Evolutionary conservation across 1,140 invertebrate genomes (phyloP), one percentile per base, ranked within the genome.

Genomic region (Brachionus asplanchnoidis): DNA sequence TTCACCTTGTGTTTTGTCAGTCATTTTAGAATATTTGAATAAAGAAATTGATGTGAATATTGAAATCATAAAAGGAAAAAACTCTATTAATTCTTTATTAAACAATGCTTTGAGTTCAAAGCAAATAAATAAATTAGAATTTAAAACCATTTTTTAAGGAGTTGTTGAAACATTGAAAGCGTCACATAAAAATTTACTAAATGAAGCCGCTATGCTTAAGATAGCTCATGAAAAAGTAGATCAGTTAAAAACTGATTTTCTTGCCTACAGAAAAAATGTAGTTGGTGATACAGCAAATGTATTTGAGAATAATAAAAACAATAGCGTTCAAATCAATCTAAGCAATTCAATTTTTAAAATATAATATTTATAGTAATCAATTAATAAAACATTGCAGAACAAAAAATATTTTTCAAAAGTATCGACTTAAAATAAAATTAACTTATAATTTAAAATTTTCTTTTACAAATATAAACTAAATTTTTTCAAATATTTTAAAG

Each of bases 221-320:
- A 68, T 82, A 17, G 53, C 65, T 12, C 79, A 68, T 26, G 79
- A 82, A 82, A 82, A 82, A 44, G 65, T 68, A 26, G 53, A 82
- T 23, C 53, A 82, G 28, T 17, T 82, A 20, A 82, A 82, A 82
- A 14, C 2, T 5, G 44, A 82, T 46, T 82, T 42, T 42, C 42
- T 82, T 9, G 20, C 14, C 3, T 82, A 82, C 40, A 82, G 79
- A 82, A 60, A 44, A 46, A 82, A 82, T 42, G 5, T n/a, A 1
- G 42, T 46, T 26, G 79, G 79, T 42, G 79, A 82, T 44, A 26
- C 11, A 14, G 65, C 79, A 14, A 82, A 82, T 68, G 40, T 82
- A n/a, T 82, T 82, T 36, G 79, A 82, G 53, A 73, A 73, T 73
- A 17, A 11, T 73, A n/a, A 73, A 46, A 73, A 73, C 44, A n/a